Percentiles rank a stretch among this genome's conserved stretches.
Conservation (phyloP, 2,888 invertebrate genomes). For the Entomobrya multifasciata region DNA sequence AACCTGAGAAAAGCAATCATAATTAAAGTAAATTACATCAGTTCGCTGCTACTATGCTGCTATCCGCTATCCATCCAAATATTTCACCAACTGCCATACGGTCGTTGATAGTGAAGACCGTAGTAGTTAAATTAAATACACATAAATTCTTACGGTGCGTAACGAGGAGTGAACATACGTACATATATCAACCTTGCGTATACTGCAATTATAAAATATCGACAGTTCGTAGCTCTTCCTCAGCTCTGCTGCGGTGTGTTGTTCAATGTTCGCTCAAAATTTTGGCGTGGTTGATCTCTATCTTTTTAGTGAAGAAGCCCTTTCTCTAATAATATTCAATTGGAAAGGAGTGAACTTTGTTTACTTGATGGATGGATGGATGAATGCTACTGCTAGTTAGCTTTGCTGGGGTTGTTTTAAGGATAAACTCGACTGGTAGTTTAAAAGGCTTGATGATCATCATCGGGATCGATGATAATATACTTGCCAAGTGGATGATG, state of each 20-base stretch:
- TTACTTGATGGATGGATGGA: constrained; percentile 48
- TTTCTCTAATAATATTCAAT: constrained; percentile 49
- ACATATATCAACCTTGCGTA: no score
- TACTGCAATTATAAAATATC: constrained; percentile 56
- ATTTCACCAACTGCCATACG: constrained; percentile 38
- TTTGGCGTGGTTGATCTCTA: constrained; percentile 53
- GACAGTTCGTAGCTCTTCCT: constrained; percentile 38
- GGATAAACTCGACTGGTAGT: constrained; percentile 28
- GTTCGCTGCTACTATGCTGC: no score
- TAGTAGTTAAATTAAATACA: neutral
- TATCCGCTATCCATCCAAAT: constrained; percentile 14
- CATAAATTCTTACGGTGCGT: constrained; percentile 29
- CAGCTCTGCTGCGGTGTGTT: neutral
- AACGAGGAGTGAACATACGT: constrained; percentile 2
- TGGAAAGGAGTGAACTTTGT: constrained; percentile 40
- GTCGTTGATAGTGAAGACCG: neutral
- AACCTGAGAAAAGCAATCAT: constrained; percentile 53
- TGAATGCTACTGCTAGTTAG: constrained; percentile 31
- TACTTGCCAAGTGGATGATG: constrained; percentile 49
- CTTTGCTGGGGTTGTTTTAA: neutral
- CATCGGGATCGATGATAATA: constrained; percentile 44
- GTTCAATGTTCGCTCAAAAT: neutral
- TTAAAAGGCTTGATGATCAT: constrained; percentile 3
- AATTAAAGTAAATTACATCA: constrained; percentile 70
- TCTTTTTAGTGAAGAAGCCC: constrained; percentile 49